These are phyloP conservation scores for Drosophila serrata DNA, from an alignment of 1,140 invertebrate genomes.

Conservation along the genomic window DNA sequence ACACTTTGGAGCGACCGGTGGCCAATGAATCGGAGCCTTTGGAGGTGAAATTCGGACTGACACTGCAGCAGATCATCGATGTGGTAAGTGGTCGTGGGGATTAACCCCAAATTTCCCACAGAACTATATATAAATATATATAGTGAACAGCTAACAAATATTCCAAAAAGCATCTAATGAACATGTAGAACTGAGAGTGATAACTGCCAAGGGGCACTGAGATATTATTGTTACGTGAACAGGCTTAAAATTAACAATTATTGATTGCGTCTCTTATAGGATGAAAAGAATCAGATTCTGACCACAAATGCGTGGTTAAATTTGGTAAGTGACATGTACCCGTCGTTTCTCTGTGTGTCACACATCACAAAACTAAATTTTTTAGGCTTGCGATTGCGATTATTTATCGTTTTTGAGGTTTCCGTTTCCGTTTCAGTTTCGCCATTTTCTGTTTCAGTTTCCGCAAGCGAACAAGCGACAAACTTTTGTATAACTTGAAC, in stretches of 20 bases:
- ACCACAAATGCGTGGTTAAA: conserved; percentile 98
- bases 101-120: background rate
- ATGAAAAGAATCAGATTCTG: conserved; percentile 95
- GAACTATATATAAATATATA: background rate
- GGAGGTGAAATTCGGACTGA: conserved; percentile 97
- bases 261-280: conserved; percentile 87
- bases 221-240: conserved; percentile 31
- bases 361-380: conserved; percentile 35
- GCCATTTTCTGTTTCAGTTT: conserved; percentile 25
- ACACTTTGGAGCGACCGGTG: conserved; percentile 97
- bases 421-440: conserved; percentile 27
- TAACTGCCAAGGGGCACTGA: conserved; percentile 26
- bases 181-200: conserved; percentile 21
- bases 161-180: conserved; percentile 47
- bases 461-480: conserved; percentile 59
- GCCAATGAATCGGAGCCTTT: conserved; percentile 97
- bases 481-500: conserved; percentile 43
- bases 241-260: conserved; percentile 59
- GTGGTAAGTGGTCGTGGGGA: conserved; percentile 92
- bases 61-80: conserved; percentile 99
- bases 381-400: conserved; percentile 55
- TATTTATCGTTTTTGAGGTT: conserved; percentile 38
- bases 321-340: conserved; percentile 95
- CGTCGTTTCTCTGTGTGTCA: conserved; percentile 84
- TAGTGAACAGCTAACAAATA: conserved; percentile 31